Evolutionary conservation across 1,140 invertebrate species (phyloP), one percentile per base, ranked within the genome.

Genomic region (Drosophila triauraria): DNA sequence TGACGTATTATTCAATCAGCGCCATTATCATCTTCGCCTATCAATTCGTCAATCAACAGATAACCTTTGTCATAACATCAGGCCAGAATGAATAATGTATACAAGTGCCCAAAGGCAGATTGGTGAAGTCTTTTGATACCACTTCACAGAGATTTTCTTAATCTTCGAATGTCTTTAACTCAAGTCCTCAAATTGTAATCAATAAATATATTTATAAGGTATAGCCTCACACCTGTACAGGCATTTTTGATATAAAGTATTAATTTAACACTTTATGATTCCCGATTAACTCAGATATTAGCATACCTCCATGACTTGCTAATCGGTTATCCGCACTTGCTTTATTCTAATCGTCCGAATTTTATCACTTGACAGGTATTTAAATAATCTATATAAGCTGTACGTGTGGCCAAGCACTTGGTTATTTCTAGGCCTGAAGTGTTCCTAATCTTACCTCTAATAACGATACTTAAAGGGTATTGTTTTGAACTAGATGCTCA

Each of bases 1-100:
- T 71, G 51, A 72, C 69, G 51, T 58, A 38, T 35, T 40, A 17
- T 25, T 27, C 20, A 48, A 71, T 48, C 51, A 35, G 32, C 4
- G 27, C 8, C 12, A 30, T 27, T 58, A 72, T 50, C 63, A 23
- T 35, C 38, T 43, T 38, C 9, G 58, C 15, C 30, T 38, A 61
- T 61, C 59, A 56, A 25, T 54, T 15, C 2, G 59, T 61, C 59
- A 54, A 53, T 53, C 23, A 35, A 27, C 1, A 7, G n/a, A 30
- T 13, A 30, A 8, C 25, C 27, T 51, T 27, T 51, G 60, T 51
- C 54, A 59, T 9, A 43, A 42, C 25, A 59, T 42, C 20, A 23
- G 35, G 38, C 15, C 2, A 56, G 32, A 42, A 60, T 25, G 20
- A 32, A 43, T 32, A 60, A 43, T 17, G 56, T 38, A 2, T 4